phyloP scores from a whole-genome alignment of 2,888 invertebrate species.

The Tachina lurida region DNA sequence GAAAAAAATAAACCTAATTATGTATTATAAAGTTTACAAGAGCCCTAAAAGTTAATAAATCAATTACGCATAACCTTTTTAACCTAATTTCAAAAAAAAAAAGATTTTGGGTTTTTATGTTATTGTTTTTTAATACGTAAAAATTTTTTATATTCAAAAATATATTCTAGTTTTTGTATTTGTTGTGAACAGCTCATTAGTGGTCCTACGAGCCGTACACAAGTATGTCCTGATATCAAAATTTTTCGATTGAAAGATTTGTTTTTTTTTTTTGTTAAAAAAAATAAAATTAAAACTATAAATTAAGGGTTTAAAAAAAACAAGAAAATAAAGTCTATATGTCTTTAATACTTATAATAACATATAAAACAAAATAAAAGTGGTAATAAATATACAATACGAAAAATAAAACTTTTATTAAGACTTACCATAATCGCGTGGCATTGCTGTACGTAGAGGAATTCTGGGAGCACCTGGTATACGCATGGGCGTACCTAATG shows the following conservation, averaged over 20 bases:
- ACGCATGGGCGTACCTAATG: conserved; percentile 86
- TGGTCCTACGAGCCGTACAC: conserved; percentile 19
- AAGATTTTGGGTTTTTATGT: conserved; percentile 34
- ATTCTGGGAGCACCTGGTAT: conserved; percentile 84
- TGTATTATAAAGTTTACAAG: conserved; percentile 42
- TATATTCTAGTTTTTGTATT: conserved; percentile 36
- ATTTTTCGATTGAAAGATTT: conserved; percentile 3
- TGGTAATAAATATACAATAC: conserved; percentile 24
- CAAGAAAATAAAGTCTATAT: conserved; percentile 37
- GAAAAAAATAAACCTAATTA: conserved; percentile 34
- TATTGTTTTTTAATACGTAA: conserved; percentile 65
- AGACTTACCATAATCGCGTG: conserved; percentile 95
- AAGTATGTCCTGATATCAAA: background rate
- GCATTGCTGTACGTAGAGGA: conserved; percentile 85
- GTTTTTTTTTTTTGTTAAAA: conserved; percentile 26
- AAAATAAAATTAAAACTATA: conserved; percentile 38
- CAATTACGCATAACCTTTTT: conserved; percentile 60
- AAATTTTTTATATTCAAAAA: conserved; percentile 14
- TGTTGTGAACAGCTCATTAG: background rate
- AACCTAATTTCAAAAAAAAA: conserved; percentile 29
- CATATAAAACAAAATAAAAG: conserved; percentile 4
- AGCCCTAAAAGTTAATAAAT: conserved; percentile 56
- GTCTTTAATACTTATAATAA: conserved; percentile 35
- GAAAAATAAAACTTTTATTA: conserved; percentile 32
- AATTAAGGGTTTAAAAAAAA: background rate